Evolutionary conservation across 2,797 vertebrate genomes (phyloP), one percentile per base, ranked within the genome.

Genomic region (Poeciliopsis paucimaculata): DNA sequence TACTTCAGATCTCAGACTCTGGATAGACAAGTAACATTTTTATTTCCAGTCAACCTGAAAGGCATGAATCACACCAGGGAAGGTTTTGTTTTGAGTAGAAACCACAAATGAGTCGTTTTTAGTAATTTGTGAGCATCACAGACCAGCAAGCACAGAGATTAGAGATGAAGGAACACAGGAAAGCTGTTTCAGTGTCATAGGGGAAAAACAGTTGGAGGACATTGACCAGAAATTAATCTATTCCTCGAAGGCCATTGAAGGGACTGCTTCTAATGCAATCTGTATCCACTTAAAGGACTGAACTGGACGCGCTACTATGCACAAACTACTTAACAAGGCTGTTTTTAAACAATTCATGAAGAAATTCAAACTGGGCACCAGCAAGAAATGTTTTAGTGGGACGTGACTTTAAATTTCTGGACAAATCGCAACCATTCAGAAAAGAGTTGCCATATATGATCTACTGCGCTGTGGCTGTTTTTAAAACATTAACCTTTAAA

Each of bases 191-290:
- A 81, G 77, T 80, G 72, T 86, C 84, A 86, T 70, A 36, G 76
- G 88, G 88, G 68, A 74, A 73, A 41, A 55, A 55, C 74, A 79
- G 88, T 90, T 92, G 90, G 82, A 90, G 66, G 86, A 89, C 81
- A 49, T 72, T 45, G 86, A 87, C 64, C 51, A 70, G 80, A 85
- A 76, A 70, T 70, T 23, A 9, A 78, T 80, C 41, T 73, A 26
- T 49, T 82, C 53, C 26, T 68, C 28, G 43, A 20, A 20, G 8
- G 46, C 43, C n/a, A 18, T 47, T 62, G 9, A 64, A n/a, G 60
- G 60, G 31, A 18, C 26, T 39, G 62, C 34, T 34, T 31, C 31
- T 64, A 34, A 64, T 8, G 1, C 31, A 34, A 64, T 64, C 60
- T 64, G 60, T 16, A 39, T 6, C 5, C 60, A 18, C 31, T 34